A percentile compares a stretch with the other conserved stretches of the same genome.
Conservation (phyloP, 2,113 vertebrate genomes). For the Eulemur rufifrons region DNA sequence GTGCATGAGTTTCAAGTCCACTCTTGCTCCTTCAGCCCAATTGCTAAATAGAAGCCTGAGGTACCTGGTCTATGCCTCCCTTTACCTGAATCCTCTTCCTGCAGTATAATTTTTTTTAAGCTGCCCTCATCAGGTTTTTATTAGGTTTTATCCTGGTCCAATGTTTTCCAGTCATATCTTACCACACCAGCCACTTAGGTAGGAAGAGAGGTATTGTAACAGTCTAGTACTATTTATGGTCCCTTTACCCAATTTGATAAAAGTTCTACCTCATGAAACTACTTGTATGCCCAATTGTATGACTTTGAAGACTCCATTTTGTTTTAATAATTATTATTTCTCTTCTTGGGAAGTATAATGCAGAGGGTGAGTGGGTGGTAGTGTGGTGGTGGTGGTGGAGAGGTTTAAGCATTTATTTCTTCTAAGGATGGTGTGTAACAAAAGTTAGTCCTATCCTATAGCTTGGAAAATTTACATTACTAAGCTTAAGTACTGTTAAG, state of each 20-base stretch:
- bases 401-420: slow-evolving; percentile 1
- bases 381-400: not conserved
- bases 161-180: not conserved
- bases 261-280: not conserved
- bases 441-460: not conserved
- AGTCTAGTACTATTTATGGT: not conserved
- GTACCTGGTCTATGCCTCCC: not conserved
- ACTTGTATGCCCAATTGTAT: not conserved
- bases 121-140: not conserved
- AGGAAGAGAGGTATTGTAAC: not conserved
- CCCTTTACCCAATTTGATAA: slow-evolving; percentile 14
- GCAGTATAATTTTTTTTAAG: not conserved
- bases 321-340: not conserved
- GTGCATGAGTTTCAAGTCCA: not conserved
- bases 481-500: not conserved
- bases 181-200: not conserved
- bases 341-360: not conserved
- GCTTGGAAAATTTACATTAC: not conserved
- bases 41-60: not conserved
- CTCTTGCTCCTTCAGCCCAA: not conserved
- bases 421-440: not conserved
- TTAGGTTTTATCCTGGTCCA: not conserved
- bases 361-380: not conserved
- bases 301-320: not conserved
- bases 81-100: not conserved